Conservation (phyloP, 2,113 vertebrate genomes). For the Microcebus griseorufus region DNA sequence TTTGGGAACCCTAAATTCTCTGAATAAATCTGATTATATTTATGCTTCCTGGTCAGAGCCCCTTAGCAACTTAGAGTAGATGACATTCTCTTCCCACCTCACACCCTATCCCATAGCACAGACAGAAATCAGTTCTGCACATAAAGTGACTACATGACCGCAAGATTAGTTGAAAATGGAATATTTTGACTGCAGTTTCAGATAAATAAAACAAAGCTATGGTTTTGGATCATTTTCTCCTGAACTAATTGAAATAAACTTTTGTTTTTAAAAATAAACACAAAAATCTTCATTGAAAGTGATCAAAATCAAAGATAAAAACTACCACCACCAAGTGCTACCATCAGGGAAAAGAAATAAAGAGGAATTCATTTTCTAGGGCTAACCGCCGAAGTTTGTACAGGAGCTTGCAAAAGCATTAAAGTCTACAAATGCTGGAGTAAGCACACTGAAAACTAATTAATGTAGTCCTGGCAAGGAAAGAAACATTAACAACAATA, state of each 20-base stretch:
- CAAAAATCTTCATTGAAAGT: not conserved
- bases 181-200: not conserved
- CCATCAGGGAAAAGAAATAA: not conserved
- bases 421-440: not conserved
- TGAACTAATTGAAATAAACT: not conserved
- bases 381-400: not conserved
- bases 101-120: not conserved
- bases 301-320: constrained; percentile 42
- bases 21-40: constrained; percentile 19
- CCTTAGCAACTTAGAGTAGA: not conserved
- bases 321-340: not conserved
- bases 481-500: constrained; percentile 49
- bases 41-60: not conserved
- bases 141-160: not conserved
- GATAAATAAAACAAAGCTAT: not conserved
- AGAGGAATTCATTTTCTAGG: not conserved
- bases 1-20: not conserved
- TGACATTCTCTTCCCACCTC: not conserved
- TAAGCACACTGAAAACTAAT: constrained; percentile 25
- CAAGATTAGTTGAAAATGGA: not conserved
- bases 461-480: not conserved
- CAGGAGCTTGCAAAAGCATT: constrained; percentile 32
- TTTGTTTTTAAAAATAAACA: constrained; percentile 5
- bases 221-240: not conserved
- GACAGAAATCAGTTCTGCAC: not conserved